Evolutionary conservation across 2,113 vertebrate species (phyloP).

Genomic region (Hepsetus odoe): DNA sequence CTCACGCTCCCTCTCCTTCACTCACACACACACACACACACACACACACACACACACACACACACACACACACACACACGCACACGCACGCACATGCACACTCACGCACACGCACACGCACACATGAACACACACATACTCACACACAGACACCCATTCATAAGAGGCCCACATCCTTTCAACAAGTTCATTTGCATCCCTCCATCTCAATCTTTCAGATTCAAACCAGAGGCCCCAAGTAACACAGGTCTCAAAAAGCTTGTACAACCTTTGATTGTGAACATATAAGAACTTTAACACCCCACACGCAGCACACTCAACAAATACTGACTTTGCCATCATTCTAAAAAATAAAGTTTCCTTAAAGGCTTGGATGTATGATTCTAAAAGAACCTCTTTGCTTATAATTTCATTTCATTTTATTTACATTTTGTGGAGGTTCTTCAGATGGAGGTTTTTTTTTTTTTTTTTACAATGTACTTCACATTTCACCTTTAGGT

Average conservation of each 20-base stretch:
- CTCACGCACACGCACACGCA: background rate
- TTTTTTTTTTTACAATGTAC: too few species aligned
- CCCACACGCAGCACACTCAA: too few species aligned
- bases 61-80: constrained; percentile 35
- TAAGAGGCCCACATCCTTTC: constrained; percentile 39
- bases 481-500: too few species aligned
- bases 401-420: background rate
- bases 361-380: too few species aligned
- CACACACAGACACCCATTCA: constrained; percentile 46
- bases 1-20: background rate
- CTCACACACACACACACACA: constrained; percentile 26
- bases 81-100: constrained; percentile 1
- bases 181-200: constrained; percentile 41
- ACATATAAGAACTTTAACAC: background rate
- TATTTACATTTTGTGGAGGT: background rate
- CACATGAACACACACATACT: constrained; percentile 14
- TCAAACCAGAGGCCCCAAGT: constrained; percentile 14
- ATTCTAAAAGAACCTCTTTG: background rate
- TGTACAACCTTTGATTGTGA: background rate
- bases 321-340: background rate
- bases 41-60: constrained; percentile 39
- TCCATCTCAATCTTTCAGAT: constrained; percentile 37
- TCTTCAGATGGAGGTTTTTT: too few species aligned
- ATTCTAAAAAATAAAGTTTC: background rate
- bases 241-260: background rate